Evolutionary conservation across 2,797 vertebrate genomes (phyloP).

Genomic region (Luscinia megarhynchos): DNA sequence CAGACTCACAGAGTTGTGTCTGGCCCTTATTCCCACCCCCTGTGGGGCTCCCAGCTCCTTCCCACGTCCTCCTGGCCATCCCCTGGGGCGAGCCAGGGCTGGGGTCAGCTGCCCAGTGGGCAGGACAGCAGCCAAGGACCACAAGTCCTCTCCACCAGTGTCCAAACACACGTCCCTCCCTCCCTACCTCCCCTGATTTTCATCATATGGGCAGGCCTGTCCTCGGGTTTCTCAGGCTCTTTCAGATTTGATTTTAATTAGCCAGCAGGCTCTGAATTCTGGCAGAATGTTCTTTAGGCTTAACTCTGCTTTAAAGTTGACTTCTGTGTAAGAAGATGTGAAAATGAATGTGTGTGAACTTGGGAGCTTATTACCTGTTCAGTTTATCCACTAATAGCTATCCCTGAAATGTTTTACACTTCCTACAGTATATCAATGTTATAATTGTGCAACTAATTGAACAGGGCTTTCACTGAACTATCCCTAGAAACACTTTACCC

Average conservation of each 20-base stretch:
- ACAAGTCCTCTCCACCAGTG: background rate
- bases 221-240: background rate
- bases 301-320: background rate
- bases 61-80: background rate
- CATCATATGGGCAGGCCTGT: background rate
- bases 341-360: background rate
- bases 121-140: background rate
- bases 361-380: background rate
- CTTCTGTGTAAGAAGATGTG: background rate
- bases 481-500: background rate
- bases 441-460: background rate
- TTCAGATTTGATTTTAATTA: background rate
- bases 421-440: background rate
- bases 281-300: background rate
- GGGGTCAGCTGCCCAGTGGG: background rate
- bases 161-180: accelerated
- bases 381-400: background rate
- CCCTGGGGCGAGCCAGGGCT: background rate
- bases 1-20: background rate
- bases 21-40: background rate
- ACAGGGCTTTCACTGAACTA: background rate
- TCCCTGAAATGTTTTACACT: background rate
- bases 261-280: background rate
- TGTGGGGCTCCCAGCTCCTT: background rate
- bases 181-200: background rate